A percentile compares a stretch with the other conserved stretches of the same genome.
Conservation (phyloP, 92 coral and sea anemone genomes). For the Porites divaricata region DNA sequence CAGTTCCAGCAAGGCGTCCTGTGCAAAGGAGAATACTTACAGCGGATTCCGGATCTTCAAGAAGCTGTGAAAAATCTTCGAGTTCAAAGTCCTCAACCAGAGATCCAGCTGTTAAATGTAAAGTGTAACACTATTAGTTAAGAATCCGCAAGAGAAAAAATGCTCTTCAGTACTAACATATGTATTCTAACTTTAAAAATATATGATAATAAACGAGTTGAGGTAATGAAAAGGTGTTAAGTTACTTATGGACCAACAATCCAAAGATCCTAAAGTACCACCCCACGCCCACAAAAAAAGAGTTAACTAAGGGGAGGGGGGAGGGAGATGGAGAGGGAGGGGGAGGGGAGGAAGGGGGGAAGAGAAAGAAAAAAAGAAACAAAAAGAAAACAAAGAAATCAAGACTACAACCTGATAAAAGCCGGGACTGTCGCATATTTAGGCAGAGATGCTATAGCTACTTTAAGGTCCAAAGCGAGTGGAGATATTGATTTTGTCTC, state of each 20-base stretch:
- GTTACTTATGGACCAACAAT: neutral
- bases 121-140: neutral
- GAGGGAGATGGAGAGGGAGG: too few relatives aligned
- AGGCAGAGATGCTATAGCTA: too few relatives aligned
- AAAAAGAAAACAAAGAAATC: too few relatives aligned
- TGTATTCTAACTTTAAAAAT: neutral
- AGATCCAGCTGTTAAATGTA: neutral
- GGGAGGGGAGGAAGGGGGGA: too few relatives aligned
- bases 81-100: neutral
- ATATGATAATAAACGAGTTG: neutral
- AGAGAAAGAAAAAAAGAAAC: too few relatives aligned
- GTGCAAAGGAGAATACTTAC: slow-evolving; percentile 28
- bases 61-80: slow-evolving; percentile 36
- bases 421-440: too few relatives aligned
- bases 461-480: too few relatives aligned
- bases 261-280: neutral
- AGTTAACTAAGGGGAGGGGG: too few relatives aligned
- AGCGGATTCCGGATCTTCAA: slow-evolving; percentile 76
- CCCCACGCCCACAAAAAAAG: neutral
- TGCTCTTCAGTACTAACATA: neutral
- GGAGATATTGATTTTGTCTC: too few relatives aligned
- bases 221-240: slow-evolving; percentile 2
- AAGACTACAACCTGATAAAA: too few relatives aligned
- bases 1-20: slow-evolving; percentile 16
- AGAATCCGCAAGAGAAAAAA: too few relatives aligned